Conservation (phyloP, 1,140 invertebrate species). For the Drosophila novamexicana region DNA sequence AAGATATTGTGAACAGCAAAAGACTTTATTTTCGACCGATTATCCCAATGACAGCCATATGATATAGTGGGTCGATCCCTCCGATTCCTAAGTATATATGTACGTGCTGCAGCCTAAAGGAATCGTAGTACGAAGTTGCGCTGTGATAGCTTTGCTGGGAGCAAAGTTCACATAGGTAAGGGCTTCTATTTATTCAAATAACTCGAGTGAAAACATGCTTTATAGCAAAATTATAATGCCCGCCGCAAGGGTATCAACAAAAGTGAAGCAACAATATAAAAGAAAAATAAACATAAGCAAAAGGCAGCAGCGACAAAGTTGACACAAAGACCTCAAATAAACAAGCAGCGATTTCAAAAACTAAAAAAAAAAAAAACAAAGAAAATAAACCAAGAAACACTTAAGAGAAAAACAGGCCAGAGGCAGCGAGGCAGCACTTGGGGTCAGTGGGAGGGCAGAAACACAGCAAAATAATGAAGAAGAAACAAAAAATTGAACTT, state of each 20-base stretch:
- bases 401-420: slow-evolving; percentile 28
- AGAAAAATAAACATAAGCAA: slow-evolving; percentile 61
- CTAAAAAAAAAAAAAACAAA: slow-evolving; percentile 35
- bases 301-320: slow-evolving; percentile 51
- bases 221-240: background rate
- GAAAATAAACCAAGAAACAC: slow-evolving; percentile 39
- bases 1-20: too few species aligned
- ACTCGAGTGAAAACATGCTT: too few species aligned
- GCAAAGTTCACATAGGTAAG: background rate
- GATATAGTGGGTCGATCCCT: background rate
- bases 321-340: slow-evolving; percentile 81
- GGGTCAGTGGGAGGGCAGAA: slow-evolving; percentile 23
- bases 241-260: slow-evolving; percentile 11
- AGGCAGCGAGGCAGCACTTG: slow-evolving; percentile 2
- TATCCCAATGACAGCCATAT: too few species aligned
- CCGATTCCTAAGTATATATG: background rate
- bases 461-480: slow-evolving; percentile 38
- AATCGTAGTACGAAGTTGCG: background rate
- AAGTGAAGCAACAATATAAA: slow-evolving; percentile 55
- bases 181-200: too few species aligned
- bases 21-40: too few species aligned
- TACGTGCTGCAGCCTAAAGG: background rate
- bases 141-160: background rate
- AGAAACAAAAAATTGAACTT: slow-evolving; percentile 60
- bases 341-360: slow-evolving; percentile 70